These are phyloP conservation scores for Heliconius aoede DNA, from an alignment of 2,888 invertebrate species.

Conservation along the genomic window DNA sequence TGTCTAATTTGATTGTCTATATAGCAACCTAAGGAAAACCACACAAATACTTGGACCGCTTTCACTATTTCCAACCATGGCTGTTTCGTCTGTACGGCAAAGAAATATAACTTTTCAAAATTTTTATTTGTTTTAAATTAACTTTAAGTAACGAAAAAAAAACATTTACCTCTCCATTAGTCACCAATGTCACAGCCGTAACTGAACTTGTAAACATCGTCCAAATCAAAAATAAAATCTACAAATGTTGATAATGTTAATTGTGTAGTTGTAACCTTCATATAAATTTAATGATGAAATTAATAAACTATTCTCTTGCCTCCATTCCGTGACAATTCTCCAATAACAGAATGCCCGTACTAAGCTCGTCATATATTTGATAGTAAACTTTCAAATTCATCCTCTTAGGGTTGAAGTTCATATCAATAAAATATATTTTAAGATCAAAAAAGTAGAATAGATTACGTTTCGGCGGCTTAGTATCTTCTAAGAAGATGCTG, in stretches of 20 bases:
- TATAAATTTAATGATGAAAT: too few relatives aligned
- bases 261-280: too few relatives aligned
- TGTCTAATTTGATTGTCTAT: conserved; percentile 60
- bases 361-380: conserved; percentile 61
- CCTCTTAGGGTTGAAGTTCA: conserved; percentile 30
- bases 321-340: conserved; percentile 61
- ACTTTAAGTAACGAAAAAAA: not conserved
- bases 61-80: conserved; percentile 56
- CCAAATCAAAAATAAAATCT: conserved; percentile 63
- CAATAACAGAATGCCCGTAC: conserved; percentile 58
- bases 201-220: conserved; percentile 66
- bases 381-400: conserved; percentile 56
- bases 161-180: conserved; percentile 54
- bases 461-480: conserved; percentile 15
- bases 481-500: conserved; percentile 38
- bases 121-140: not conserved
- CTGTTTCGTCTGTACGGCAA: conserved; percentile 30
- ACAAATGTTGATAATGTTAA: conserved; percentile 41
- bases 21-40: conserved; percentile 60
- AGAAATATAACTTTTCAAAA: too few relatives aligned
- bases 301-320: conserved; percentile 47
- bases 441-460: conserved; percentile 51
- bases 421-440: conserved; percentile 51
- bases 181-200: conserved; percentile 58
- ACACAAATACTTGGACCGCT: conserved; percentile 57